Evolutionary conservation across 1,140 invertebrate species (phyloP).

Genomic region (Drosophila hydei): DNA sequence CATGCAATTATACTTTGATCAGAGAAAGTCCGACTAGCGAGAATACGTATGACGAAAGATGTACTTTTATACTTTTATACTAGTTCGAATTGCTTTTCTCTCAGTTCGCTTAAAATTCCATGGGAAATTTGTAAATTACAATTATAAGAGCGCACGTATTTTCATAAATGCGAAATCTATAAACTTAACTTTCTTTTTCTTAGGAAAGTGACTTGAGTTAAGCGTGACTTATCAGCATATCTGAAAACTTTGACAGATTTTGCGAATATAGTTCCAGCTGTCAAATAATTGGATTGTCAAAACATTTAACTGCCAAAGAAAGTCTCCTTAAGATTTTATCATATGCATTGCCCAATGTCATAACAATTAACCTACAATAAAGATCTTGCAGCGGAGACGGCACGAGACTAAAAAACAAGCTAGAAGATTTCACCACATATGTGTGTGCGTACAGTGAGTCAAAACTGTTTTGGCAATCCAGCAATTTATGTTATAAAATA

Average conservation of each 20-base stretch:
- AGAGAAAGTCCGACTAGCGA: not conserved
- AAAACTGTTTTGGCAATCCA: too few species aligned
- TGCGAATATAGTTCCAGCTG: constrained; percentile 21
- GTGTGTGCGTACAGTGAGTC: too few species aligned
- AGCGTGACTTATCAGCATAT: constrained; percentile 29
- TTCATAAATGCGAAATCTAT: constrained; percentile 6
- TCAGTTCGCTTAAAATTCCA: not conserved
- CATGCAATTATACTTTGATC: too few species aligned
- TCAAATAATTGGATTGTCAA: constrained; percentile 52
- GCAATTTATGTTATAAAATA: too few species aligned
- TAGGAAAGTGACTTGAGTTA: not conserved
- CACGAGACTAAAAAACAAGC: constrained; percentile 8
- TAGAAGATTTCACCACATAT: constrained; percentile 71
- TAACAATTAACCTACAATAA: constrained; percentile 73
- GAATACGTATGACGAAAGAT: not conserved
- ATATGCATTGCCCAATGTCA: constrained; percentile 71
- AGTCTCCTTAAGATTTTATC: constrained; percentile 48
- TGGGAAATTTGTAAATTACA: not conserved
- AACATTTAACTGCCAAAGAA: constrained; percentile 61
- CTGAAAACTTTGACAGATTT: constrained; percentile 32
- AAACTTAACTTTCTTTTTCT: constrained; percentile 25
- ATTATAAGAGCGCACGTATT: constrained; percentile 9
- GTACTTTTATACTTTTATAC: not conserved
- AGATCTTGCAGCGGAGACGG: constrained; percentile 61
- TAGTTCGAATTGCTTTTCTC: not conserved